Conservation (phyloP, 2,797 vertebrate species). For the Otolemur crassicaudatus region DNA sequence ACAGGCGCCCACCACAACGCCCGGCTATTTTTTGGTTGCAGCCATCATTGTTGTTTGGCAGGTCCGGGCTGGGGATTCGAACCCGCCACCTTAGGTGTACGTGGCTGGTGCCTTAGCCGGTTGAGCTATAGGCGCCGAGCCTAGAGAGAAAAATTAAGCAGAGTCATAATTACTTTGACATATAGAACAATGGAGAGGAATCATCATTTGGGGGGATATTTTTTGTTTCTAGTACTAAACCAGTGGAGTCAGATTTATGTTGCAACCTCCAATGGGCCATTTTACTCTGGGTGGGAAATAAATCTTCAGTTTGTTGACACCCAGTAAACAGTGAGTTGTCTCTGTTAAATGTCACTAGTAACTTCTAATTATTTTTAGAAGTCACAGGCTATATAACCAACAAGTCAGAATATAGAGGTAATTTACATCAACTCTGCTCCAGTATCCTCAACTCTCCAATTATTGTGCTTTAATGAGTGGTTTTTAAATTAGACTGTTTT, state of each 20-base stretch:
- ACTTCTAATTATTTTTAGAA: slow-evolving; percentile 81
- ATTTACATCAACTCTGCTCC: slow-evolving; percentile 5
- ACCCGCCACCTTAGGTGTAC: no score
- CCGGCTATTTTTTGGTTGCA: not conserved
- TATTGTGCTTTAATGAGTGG: not conserved
- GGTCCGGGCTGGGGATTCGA: no score
- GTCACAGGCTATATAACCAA: slow-evolving; percentile 69
- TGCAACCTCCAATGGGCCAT: not conserved
- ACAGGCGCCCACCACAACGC: no score
- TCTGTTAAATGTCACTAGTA: slow-evolving; percentile 73
- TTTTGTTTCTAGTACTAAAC: no score
- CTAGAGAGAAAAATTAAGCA: no score
- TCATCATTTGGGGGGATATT: no score
- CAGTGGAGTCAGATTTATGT: not conserved
- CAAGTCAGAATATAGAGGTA: slow-evolving; percentile 52
- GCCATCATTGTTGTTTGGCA: no score
- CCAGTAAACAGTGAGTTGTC: slow-evolving; percentile 44
- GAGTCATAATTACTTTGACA: no score
- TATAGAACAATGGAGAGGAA: no score
- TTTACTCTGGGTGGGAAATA: not conserved
- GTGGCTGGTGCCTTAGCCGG: no score
- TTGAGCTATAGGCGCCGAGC: no score
- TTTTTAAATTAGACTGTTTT: not conserved
- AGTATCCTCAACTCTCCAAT: slow-evolving; percentile 26
- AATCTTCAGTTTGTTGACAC: not conserved